Base-by-base conservation (phyloP, 2,113 vertebrate species). In the Piprites chloris region DNA sequence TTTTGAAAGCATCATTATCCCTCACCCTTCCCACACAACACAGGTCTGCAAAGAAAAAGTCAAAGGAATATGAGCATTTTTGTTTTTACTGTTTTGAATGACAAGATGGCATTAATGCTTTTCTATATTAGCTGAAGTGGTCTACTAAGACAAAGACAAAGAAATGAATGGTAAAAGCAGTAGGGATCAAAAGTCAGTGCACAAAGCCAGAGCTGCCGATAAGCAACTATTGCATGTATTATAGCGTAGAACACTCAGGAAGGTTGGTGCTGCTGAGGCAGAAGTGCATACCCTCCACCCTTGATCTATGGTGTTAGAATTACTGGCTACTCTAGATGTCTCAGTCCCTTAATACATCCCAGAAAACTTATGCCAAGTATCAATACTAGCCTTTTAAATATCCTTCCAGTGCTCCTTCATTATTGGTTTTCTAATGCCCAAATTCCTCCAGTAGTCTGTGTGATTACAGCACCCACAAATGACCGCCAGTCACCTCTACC, bases 11-110 rank as follows among this genome's bases (percentile, higher is more conserved):
- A 77, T 14, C 14, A 44, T 24, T 18, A 44, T 21, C 53, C 35
- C 21, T 58, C 26, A 71, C 8, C 14, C 17, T 73, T 5, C 5
- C 23, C 13, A 72, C 3, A 56, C 15, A 49, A 1, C 9, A 33
- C 5, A 0, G 12, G n/a, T 35, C 42, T 66, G 17, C 0, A 4
- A 93, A 76, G 26, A 62, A 89, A 59, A 52, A 28, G 8, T 47
- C 1, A 1, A 83, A 32, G 7, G 14, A 68, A 52, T 41, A 63
- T 2, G 5, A 63, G 11, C 0, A 1, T 88, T 50, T 20, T 2
- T 89, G 87, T 58, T 87, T 89, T 59, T 23, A 71, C n/a, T 76
- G 17, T 66, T 93, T 49, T 42, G 23, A 82, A 69, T 37, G 24
- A 74, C 46, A 66, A 73, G 93, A 41, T 24, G n/a, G 16, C 23